phyloP scores from a whole-genome alignment of 2,888 invertebrate species.

The Cryptus armator region DNA sequence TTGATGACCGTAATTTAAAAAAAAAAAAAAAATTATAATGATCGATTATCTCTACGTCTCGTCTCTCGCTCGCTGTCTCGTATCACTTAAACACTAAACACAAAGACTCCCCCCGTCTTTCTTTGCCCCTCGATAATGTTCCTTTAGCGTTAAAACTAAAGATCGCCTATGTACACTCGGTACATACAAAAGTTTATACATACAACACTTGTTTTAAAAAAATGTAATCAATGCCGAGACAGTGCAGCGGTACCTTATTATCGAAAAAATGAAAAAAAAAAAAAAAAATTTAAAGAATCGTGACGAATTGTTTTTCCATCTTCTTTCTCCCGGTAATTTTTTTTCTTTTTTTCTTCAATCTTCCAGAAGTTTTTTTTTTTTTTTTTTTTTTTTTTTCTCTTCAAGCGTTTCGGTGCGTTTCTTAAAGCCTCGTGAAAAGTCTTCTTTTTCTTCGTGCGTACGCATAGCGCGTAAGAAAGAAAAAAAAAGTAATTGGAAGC shows the following conservation, averaged over 20 bases:
- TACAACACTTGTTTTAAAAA: constrained; percentile 1
- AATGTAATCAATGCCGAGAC: constrained; percentile 67
- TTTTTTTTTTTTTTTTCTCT: neutral
- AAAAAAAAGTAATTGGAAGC: constrained; percentile 64
- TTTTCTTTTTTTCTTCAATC: neutral
- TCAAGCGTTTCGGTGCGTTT: constrained; percentile 5
- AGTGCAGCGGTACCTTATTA: constrained; percentile 52
- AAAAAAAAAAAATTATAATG: constrained; percentile 30
- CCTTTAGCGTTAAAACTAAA: constrained; percentile 7
- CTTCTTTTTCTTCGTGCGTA: neutral
- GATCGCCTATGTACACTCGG: constrained; percentile 14
- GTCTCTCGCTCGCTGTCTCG: constrained; percentile 60
- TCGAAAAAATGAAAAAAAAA: neutral
- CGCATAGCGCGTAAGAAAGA: constrained; percentile 47
- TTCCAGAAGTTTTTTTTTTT: neutral
- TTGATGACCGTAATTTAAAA: neutral
- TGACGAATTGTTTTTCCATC: neutral
- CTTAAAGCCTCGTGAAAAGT: neutral
- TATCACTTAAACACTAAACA: constrained; percentile 62
- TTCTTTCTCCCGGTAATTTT: constrained; percentile 75
- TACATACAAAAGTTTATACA: constrained; percentile 4
- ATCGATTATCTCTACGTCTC: constrained; percentile 45
- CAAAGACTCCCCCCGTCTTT: constrained; percentile 75
- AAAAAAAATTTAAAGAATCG: neutral
- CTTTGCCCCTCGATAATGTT: constrained; percentile 70